Evolutionary conservation across 2,888 invertebrate genomes (phyloP).

Genomic region (Sycophila texana): DNA sequence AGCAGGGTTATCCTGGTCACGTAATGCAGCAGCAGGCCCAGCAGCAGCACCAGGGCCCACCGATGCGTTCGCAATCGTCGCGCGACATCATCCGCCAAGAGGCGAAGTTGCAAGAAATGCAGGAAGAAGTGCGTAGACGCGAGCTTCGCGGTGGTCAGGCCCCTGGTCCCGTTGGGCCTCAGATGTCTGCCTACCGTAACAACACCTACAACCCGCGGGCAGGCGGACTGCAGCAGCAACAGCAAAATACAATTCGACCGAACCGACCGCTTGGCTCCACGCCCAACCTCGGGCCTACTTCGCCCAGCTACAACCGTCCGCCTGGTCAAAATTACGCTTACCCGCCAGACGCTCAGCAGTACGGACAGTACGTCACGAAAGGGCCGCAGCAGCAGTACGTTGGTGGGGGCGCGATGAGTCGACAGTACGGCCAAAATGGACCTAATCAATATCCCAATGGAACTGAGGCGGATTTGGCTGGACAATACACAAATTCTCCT

Average conservation of each 20-base stretch:
- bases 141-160: slow-evolving; percentile 72
- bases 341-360: slow-evolving; percentile 65
- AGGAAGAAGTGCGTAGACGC: slow-evolving; percentile 84
- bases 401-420: slow-evolving; percentile 57
- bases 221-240: slow-evolving; percentile 64
- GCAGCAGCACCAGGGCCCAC: slow-evolving; percentile 66
- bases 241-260: slow-evolving; percentile 42
- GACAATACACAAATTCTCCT: background rate
- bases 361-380: slow-evolving; percentile 68
- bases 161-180: slow-evolving; percentile 49
- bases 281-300: slow-evolving; percentile 71
- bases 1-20: slow-evolving; percentile 37
- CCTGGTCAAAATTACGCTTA: slow-evolving; percentile 50
- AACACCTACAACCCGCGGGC: slow-evolving; percentile 66
- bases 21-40: slow-evolving; percentile 61
- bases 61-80: slow-evolving; percentile 76
- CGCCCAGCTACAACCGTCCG: slow-evolving; percentile 63
- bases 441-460: slow-evolving; percentile 60
- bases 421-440: slow-evolving; percentile 62
- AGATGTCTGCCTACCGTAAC: slow-evolving; percentile 58
- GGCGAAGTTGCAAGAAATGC: slow-evolving; percentile 87
- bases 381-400: slow-evolving; percentile 58
- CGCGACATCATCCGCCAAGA: slow-evolving; percentile 78
- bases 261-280: slow-evolving; percentile 60
- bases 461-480: slow-evolving; percentile 28